Evolutionary conservation across 2,113 vertebrate species (phyloP), one percentile per base, ranked within the genome.

Genomic region (Coregonus clupeaformis): DNA sequence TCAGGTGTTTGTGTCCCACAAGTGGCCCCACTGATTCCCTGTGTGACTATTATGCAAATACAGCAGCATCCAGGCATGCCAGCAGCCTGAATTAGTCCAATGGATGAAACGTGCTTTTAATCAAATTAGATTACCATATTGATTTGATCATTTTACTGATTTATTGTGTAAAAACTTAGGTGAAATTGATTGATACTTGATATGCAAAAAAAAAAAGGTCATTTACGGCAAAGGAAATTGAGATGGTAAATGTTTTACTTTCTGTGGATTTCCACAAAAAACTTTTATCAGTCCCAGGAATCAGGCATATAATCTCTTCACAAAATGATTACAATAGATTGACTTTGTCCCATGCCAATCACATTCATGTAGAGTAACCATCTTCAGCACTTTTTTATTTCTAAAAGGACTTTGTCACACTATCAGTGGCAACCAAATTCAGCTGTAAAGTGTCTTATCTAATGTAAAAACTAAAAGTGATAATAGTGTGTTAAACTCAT

Each of bases 1-100:
- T 93, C 91, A 94, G 92, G 92, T 94, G 92, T 88, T 84, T 89
- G 84, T 86, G 71, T 87, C 92, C 90, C 92, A 93, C 92, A 94
- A 94, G 92, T 93, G 92, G 86, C 88, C 88, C 52, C 87, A 85
- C 90, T 86, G 89, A 92, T 89, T 93, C 90, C 91, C 91, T 88
- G 74, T 92, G 90, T 86, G 92, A 87, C 88, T 86, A 89, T 86
- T 91, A 90, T 89, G 90, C 91, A 91, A 90, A 91, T 86, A 77
- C 72, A 78, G 79, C 9, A 42, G 36, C 76, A 85, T 83, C 80
- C 69, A 85, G 80, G 81, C 81, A 81, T 83, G 86, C 82, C 86
- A 79, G 29, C 77, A 77, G 86, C 81, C 85, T 82, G 88, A 87
- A 91, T 91, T 82, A 88, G 80, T 74, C 75, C 66, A 91, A 91